Percentiles rank a stretch among this genome's conserved stretches.
Conservation (phyloP, 2,113 vertebrate species). For the Epinephelus cyanopodus region DNA sequence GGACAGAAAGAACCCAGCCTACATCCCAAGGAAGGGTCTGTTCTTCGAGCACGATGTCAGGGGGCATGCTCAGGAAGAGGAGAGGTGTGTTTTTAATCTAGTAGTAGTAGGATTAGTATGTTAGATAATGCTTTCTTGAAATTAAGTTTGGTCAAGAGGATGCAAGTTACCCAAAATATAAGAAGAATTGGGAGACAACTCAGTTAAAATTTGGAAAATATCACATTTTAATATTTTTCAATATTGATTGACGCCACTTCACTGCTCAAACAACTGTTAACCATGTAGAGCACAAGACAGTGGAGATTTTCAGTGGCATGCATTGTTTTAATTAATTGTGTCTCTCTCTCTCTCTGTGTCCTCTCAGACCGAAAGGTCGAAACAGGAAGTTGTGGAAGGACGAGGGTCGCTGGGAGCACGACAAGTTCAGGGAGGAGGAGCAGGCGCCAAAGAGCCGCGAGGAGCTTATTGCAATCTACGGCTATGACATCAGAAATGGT, state of each 20-base stretch:
- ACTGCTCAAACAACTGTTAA: too few relatives aligned
- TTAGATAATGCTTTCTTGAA: too few relatives aligned
- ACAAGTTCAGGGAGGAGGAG: conserved; percentile 97
- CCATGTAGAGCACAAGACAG: too few relatives aligned
- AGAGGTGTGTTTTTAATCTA: conserved; percentile 81
- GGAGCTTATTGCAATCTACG: conserved; percentile 95
- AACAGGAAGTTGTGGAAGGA: conserved; percentile 98
- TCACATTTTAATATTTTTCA: too few relatives aligned
- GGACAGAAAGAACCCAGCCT: conserved; percentile 96
- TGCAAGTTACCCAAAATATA: too few relatives aligned
- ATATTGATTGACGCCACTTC: too few relatives aligned
- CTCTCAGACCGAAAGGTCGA: conserved; percentile 91
- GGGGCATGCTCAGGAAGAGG: conserved; percentile 94
- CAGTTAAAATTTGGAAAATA: too few relatives aligned
- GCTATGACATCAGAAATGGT: conserved; percentile 95
- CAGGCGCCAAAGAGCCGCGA: conserved; percentile 97
- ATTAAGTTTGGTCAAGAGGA: too few relatives aligned
- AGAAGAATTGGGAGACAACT: too few relatives aligned
- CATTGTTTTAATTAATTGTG: too few relatives aligned
- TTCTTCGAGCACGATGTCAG: conserved; percentile 98
- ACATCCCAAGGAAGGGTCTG: conserved; percentile 96
- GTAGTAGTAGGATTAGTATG: background rate
- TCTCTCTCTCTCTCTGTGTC: background rate
- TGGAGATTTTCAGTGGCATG: too few relatives aligned
- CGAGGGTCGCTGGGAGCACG: conserved; percentile 97